These are phyloP conservation scores for Sericinus montela DNA, from an alignment of 2,888 invertebrate genomes.

Conservation along the genomic window DNA sequence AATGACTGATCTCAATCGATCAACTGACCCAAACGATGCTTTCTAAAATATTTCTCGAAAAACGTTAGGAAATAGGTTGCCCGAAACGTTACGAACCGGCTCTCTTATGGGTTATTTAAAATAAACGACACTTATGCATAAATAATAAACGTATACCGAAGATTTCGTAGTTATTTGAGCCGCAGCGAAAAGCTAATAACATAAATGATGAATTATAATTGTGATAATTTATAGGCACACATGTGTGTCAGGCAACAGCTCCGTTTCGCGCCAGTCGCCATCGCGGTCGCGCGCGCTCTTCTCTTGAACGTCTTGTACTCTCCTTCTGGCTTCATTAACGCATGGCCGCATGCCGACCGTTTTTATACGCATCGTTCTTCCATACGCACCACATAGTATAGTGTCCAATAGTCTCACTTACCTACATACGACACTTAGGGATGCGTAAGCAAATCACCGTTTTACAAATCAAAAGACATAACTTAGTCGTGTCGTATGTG, in stretches of 20 bases:
- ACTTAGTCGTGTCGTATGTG: too few species aligned
- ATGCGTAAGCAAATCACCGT: slow-evolving; percentile 7
- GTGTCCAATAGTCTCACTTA: slow-evolving; percentile 16
- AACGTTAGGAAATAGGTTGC: neutral
- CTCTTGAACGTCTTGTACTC: slow-evolving; percentile 23
- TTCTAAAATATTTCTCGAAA: slow-evolving; percentile 6
- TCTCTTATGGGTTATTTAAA: neutral
- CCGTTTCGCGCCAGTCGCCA: slow-evolving; percentile 60
- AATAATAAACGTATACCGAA: neutral
- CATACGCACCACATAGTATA: slow-evolving; percentile 21
- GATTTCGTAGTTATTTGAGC: neutral
- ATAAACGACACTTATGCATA: neutral
- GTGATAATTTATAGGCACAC: slow-evolving; percentile 8
- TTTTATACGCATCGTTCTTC: slow-evolving; percentile 39
- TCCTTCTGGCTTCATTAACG: slow-evolving; percentile 41
- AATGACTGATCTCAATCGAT: slow-evolving; percentile 6
- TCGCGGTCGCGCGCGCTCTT: slow-evolving; percentile 43
- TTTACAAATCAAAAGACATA: too few species aligned
- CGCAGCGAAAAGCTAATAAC: neutral
- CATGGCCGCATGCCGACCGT: slow-evolving; percentile 44
- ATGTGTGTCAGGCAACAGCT: slow-evolving; percentile 16
- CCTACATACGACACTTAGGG: slow-evolving; percentile 12
- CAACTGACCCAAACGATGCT: neutral
- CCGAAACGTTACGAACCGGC: neutral
- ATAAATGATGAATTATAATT: slow-evolving; percentile 6